Base-by-base conservation (phyloP, 2,888 invertebrate species). In the Myopa testacea region DNA sequence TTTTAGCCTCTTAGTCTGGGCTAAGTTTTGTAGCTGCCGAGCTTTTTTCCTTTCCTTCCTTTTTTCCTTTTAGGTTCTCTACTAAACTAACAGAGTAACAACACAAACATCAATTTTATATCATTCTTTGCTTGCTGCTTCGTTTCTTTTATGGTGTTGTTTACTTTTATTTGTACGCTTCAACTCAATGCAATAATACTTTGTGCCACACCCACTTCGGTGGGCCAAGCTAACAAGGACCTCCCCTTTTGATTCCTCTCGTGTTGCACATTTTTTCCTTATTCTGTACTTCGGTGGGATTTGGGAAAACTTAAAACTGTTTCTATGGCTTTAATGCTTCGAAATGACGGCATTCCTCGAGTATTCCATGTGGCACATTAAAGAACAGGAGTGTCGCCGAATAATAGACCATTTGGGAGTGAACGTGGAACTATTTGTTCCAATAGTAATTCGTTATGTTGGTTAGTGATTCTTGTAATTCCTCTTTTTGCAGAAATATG, bases 401-500 rank as follows among this genome's bases (percentile, higher is more conserved):
- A 45, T 45, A 45, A 45, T 45, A 8, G 45, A 6, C 45, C 45
- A 10, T 10, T 45, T 45, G 45, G 45, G 45, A 55, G 55, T 16
- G 55, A 55, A 55, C 16, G n/a, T n/a, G 55, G 14, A 16, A n/a
- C 16, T n/a, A 12, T 55, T 55, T 55, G 14, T 55, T 55, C 14
- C 5, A 14, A 6, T 5, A n/a, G 55, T 2, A 4, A n/a, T 16
- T 50, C 50, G 14, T 55, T 16, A n/a, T 16, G 16, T 6, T 55
- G n/a, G 55, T 12, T 55, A 55, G 16, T n/a, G 10, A 55, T n/a
- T 14, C 8, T 5, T 50, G 72, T 73, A 63, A 6, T 63, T 38
- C 74, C 81, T 82, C 79, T 81, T 79, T 80, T 90, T 88, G 5
- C 89, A 93, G 91, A 93, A 93, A 88, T 93, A 91, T 87, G 91